Percentiles rank a stretch among this genome's conserved stretches.
These are phyloP conservation scores for Charadrius vociferus DNA, from an alignment of 2,113 vertebrate species.

Conservation along the genomic window DNA sequence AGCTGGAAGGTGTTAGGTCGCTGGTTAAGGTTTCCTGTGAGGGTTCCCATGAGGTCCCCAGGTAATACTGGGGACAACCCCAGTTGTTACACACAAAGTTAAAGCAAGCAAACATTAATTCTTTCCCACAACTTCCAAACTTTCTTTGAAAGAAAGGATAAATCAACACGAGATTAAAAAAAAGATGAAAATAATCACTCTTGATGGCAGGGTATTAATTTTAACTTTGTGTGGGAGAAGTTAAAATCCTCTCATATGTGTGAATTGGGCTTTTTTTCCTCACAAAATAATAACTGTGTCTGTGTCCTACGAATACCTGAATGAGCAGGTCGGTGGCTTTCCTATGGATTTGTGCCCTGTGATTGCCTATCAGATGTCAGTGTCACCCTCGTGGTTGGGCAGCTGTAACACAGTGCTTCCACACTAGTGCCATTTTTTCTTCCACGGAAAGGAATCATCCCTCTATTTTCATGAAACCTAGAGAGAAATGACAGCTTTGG, in stretches of 20 bases:
- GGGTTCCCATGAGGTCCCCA: neutral
- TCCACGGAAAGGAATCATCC: neutral
- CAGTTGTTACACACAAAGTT: neutral
- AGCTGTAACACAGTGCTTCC: neutral
- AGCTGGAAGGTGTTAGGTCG: neutral
- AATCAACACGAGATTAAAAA: neutral
- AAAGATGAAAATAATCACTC: neutral
- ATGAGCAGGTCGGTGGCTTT: neutral
- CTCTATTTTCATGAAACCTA: neutral
- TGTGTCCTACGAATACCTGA: neutral
- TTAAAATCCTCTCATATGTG: constrained; percentile 1
- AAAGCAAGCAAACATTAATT: neutral
- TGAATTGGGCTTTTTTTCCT: neutral
- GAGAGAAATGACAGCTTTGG: neutral
- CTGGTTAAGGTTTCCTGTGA: neutral
- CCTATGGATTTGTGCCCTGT: neutral
- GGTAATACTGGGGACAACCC: neutral
- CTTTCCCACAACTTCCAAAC: neutral
- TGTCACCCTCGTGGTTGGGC: neutral
- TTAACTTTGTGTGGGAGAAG: constrained; percentile 44
- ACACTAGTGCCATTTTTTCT: neutral
- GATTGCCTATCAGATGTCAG: neutral
- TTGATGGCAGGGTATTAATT: constrained; percentile 40
- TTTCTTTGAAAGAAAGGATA: neutral
- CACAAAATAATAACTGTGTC: neutral